Base-by-base conservation (phyloP, 2,797 vertebrate species). In the Oryzias dopingdopingensis region DNA sequence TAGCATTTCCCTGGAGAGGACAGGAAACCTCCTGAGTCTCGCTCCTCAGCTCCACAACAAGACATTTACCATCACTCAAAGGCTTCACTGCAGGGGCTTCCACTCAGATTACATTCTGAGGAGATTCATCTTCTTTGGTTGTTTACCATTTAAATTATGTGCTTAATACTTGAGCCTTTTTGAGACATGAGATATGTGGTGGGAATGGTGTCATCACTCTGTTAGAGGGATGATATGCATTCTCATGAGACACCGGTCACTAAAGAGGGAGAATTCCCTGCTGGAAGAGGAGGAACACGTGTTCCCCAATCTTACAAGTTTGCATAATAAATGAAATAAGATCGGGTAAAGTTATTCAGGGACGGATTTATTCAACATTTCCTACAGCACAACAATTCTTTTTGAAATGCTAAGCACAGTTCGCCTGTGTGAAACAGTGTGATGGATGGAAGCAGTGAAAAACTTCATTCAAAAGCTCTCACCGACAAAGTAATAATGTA, bases 1-100 rank as follows among this genome's bases (percentile, higher is more conserved):
- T 81, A 82, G 84, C 78, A 65, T 85, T 69, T 88, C 87, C 81
- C 86, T 22, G n/a, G 85, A 85, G 89, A 88, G 15, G 58, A 14
- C 32, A 29, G 6, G 51, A 77, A 83, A 47, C 71, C 83, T 88
- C 80, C 70, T 4, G 72, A 88, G 83, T 74, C 43, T 41, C n/a
- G 56, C 67, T 65, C 56, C 72, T 69, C 61, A 2, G 62, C 74
- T 80, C 62, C 16, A 64, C 76, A 54, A 76, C 63, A 20, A 76
- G 62, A 67, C 41, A 80, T 75, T 83, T 75, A 72, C 64, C 77
- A 84, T 85, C 83, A 85, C 75, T 88, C 84, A 87, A 73, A 75
- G 74, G 6, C 67, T 70, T 79, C 82, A 80, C 89, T 82, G 77
- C 79, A 68, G 72, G 87, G 80, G 68, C 68, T 61, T 5, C 12